phyloP scores from a whole-genome alignment of 2,888 invertebrate genomes.

The Nephrotoma appendiculata region DNA sequence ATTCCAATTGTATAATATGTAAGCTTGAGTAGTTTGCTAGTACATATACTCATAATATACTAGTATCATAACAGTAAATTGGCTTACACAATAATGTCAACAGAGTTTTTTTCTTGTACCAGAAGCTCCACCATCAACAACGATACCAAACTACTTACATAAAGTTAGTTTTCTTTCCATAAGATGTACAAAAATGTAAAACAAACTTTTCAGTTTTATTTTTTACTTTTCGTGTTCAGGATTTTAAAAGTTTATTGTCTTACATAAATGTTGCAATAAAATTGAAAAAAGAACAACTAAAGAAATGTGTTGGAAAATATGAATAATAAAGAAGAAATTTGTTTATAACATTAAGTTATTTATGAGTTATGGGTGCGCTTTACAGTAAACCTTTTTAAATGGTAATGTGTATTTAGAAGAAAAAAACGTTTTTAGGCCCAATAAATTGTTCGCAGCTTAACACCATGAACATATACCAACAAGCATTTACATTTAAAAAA shows the following conservation, averaged over 20 bases:
- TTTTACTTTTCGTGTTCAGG: not conserved
- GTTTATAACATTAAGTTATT: too few species aligned
- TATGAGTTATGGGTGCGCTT: too few species aligned
- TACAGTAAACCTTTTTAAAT: too few species aligned
- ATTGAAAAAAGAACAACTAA: not conserved
- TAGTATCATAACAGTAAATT: not conserved
- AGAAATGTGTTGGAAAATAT: too few species aligned
- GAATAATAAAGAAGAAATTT: too few species aligned
- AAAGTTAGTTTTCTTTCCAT: not conserved
- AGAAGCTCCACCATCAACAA: not conserved
- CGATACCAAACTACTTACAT: not conserved
- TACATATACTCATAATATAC: not conserved
- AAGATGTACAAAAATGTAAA: not conserved
- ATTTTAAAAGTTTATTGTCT: not conserved
- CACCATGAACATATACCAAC: too few species aligned
- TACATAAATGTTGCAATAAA: not conserved
- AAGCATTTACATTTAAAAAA: too few species aligned
- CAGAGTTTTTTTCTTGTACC: not conserved
- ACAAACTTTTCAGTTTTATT: not conserved
- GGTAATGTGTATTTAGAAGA: too few species aligned
- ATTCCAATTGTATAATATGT: too few species aligned
- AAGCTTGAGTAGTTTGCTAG: too few species aligned
- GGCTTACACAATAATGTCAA: not conserved
- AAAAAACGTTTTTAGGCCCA: too few species aligned
- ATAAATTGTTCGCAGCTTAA: too few species aligned